Evolutionary conservation across 1,140 invertebrate genomes (phyloP).

Genomic region (Vanessa tameamea): DNA sequence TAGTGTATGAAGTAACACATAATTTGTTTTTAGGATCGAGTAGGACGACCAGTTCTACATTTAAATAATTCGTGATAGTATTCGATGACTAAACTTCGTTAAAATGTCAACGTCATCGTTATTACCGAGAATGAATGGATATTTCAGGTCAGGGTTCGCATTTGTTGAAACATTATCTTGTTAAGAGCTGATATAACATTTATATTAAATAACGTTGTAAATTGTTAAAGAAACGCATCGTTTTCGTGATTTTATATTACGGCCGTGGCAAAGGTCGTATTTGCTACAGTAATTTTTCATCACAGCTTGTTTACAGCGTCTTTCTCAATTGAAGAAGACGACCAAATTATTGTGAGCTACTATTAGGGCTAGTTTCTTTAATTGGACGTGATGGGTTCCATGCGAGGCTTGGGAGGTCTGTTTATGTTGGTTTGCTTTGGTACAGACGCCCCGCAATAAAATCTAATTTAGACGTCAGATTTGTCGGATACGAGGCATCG

Average conservation of each 20-base stretch:
- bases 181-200: background rate
- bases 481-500: conserved; percentile 67
- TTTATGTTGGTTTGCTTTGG: conserved; percentile 50
- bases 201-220: background rate
- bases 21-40: background rate
- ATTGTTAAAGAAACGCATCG: conserved; percentile 32
- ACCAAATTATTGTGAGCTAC: conserved; percentile 47
- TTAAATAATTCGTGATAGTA: background rate
- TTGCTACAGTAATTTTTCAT: conserved; percentile 65
- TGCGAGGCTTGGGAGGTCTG: conserved; percentile 42
- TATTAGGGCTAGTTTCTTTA: conserved; percentile 32
- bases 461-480: conserved; percentile 80
- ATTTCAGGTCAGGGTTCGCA: background rate
- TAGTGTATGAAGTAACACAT: no score
- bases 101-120: background rate
- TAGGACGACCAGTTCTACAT: background rate
- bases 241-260: conserved; percentile 37
- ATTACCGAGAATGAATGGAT: background rate
- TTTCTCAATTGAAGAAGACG: conserved; percentile 61
- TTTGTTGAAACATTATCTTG: conserved; percentile 1
- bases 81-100: background rate
- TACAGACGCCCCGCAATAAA: conserved; percentile 76
- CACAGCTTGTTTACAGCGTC: conserved; percentile 61
- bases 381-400: conserved; percentile 5
- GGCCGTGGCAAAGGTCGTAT: conserved; percentile 47